Base-by-base conservation (phyloP, 2,797 vertebrate genomes). In the Oreonectes daqikongensis region DNA sequence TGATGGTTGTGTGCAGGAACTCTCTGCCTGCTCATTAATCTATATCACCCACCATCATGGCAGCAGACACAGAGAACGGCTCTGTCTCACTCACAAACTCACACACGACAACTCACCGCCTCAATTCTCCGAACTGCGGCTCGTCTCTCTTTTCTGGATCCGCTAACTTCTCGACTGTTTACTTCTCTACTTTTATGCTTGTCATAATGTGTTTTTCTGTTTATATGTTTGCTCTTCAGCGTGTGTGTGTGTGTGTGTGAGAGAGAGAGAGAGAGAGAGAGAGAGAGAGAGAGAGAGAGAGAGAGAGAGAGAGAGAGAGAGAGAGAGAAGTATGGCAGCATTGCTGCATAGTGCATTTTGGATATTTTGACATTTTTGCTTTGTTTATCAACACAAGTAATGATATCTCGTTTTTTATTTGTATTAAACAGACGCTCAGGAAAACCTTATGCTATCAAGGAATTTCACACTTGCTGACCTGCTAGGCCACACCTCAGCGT, bases 1-100 rank as follows among this genome's bases (percentile, higher is more conserved):
- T 69, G 75, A 77, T n/a, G 52, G 40, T 53, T 66, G 48, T 75
- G 73, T 48, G 64, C 53, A 24, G 48, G 60, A 65, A 42, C 72
- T 46, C 35, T 65, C 60, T 52, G 46, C 22, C 72, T 3, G 75
- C 75, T 77, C 75, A 77, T 77, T 77, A 77, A 77, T 77, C 75
- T 77, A 64, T 70, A 77, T 77, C 75, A 52, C 44, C 75, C 75
- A 53, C 67, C 46, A 42, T 77, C 67, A 70, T 9, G 24, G n/a
- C 53, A 38, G 66, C 53, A 77, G 64, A 57, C n/a, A n/a, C 20
- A 2, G 64, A 67, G 28, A 75, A 67, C 72, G 57, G 72, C 72
- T 75, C 72, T 57, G 63, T 67, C 72, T 75, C 48, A 76, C 65
- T 76, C 73, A 67, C 50, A 75, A 57, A 60, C 74, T 61, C 65